A percentile compares a stretch with the other conserved stretches of the same genome.
Evolutionary conservation across 2,113 vertebrate species (phyloP).

Genomic region (Orycteropus afer): DNA sequence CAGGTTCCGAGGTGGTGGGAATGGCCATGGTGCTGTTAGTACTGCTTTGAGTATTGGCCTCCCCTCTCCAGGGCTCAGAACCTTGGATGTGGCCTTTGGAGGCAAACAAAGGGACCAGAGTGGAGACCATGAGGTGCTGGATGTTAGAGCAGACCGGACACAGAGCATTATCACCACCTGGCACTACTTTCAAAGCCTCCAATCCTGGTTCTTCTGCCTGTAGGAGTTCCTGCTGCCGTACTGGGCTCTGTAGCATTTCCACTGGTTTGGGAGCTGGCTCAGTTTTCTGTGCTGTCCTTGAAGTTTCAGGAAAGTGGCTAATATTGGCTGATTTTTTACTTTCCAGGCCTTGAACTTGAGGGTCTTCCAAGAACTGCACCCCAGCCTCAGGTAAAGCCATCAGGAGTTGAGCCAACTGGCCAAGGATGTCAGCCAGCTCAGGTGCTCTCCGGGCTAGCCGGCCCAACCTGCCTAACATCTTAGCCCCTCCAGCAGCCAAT

Average conservation of each 20-base stretch:
- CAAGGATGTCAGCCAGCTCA: constrained; percentile 55
- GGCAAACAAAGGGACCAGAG: not conserved
- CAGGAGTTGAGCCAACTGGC: constrained; percentile 62
- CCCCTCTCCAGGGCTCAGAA: not conserved
- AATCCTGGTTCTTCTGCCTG: not conserved
- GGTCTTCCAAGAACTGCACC: constrained; percentile 71
- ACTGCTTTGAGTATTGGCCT: not conserved
- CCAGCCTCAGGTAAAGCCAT: constrained; percentile 22
- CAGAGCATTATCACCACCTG: constrained; percentile 66
- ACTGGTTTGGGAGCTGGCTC: constrained; percentile 59
- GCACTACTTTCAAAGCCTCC: constrained; percentile 34
- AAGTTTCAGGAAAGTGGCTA: constrained; percentile 65
- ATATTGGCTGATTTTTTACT: constrained; percentile 61
- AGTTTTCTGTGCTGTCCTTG: constrained; percentile 64
- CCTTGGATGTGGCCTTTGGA: not conserved
- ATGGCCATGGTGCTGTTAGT: not conserved
- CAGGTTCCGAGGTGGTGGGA: not conserved
- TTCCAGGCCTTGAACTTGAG: constrained; percentile 67
- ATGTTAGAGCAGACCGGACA: not conserved
- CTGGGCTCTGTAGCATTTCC: constrained; percentile 58
- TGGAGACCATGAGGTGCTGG: constrained; percentile 30
- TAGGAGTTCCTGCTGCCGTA: not conserved
- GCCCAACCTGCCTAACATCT: not conserved
- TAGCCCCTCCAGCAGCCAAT: not conserved
- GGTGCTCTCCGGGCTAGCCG: not conserved